phyloP scores from a whole-genome alignment of 2,888 invertebrate species.

The Barypeithes pellucidus region DNA sequence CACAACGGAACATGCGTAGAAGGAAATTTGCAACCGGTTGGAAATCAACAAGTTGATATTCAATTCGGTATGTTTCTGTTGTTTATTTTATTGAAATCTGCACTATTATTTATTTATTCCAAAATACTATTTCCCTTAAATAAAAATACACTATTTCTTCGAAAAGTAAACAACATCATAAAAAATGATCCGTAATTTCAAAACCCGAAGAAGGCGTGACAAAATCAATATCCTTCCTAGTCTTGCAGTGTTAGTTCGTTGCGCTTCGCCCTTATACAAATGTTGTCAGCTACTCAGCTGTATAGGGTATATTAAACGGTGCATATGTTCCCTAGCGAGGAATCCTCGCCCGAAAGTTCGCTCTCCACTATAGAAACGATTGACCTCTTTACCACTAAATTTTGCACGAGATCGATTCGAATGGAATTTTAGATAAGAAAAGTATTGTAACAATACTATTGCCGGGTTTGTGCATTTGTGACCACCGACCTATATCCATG shows the following conservation, averaged over 20 bases:
- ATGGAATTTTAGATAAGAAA: conserved; percentile 2
- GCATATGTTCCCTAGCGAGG: conserved; percentile 24
- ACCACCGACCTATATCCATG: no score
- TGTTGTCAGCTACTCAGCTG: conserved; percentile 17
- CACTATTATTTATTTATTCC: not conserved
- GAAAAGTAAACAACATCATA: not conserved
- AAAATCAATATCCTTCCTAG: conserved; percentile 40
- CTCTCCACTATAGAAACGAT: conserved; percentile 24
- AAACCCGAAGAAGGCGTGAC: conserved; percentile 12
- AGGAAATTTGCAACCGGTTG: no score
- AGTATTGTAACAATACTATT: no score
- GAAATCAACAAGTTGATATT: no score
- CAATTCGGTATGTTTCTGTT: no score
- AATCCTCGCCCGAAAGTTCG: conserved; percentile 20
- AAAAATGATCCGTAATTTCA: conserved; percentile 1
- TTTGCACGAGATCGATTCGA: conserved; percentile 17
- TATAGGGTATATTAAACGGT: conserved; percentile 26
- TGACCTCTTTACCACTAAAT: conserved; percentile 22
- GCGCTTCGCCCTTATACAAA: conserved; percentile 25
- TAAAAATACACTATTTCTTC: no score
- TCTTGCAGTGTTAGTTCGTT: conserved; percentile 36
- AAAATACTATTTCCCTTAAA: not conserved
- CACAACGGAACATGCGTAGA: no score
- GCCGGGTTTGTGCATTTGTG: no score
- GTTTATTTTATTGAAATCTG: no score